Evolutionary conservation across 2,113 vertebrate species (phyloP).

Genomic region (Engraulis encrasicolus): DNA sequence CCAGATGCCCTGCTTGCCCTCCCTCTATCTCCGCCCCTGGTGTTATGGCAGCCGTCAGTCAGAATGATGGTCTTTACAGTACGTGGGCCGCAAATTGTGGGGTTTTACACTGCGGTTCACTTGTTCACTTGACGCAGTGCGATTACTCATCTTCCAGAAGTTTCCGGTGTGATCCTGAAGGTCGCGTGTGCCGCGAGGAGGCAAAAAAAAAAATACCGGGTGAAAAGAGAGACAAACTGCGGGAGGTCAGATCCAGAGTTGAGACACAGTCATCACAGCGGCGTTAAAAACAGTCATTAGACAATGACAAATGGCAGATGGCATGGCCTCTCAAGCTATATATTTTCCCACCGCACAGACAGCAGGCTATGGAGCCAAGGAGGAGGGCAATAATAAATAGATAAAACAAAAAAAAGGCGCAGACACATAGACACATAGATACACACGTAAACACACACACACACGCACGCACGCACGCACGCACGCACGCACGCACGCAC

Average conservation of each 20-base stretch:
- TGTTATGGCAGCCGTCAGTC: not conserved
- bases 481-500: too few species aligned
- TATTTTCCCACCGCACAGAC: slow-evolving; percentile 10
- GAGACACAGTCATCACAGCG: slow-evolving; percentile 7
- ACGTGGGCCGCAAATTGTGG: not conserved
- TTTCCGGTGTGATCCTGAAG: not conserved
- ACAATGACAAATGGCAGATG: not conserved
- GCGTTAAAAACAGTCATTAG: slow-evolving; percentile 6
- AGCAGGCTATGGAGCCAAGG: not conserved
- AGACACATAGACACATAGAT: too few species aligned
- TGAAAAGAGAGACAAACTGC: not conserved
- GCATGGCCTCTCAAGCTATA: not conserved
- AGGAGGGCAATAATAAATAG: not conserved
- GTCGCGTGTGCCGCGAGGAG: not conserved
- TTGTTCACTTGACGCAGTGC: not conserved
- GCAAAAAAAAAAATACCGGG: not conserved
- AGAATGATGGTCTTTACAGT: not conserved
- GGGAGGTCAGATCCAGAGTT: not conserved
- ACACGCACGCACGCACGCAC: too few species aligned
- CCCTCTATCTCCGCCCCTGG: too few species aligned
- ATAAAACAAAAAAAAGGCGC: not conserved
- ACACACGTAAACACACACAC: too few species aligned
- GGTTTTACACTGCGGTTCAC: not conserved
- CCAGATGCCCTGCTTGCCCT: too few species aligned
- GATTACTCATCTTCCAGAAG: not conserved